Base-by-base conservation (phyloP, 2,888 invertebrate genomes). In the Melanchra persicariae region DNA sequence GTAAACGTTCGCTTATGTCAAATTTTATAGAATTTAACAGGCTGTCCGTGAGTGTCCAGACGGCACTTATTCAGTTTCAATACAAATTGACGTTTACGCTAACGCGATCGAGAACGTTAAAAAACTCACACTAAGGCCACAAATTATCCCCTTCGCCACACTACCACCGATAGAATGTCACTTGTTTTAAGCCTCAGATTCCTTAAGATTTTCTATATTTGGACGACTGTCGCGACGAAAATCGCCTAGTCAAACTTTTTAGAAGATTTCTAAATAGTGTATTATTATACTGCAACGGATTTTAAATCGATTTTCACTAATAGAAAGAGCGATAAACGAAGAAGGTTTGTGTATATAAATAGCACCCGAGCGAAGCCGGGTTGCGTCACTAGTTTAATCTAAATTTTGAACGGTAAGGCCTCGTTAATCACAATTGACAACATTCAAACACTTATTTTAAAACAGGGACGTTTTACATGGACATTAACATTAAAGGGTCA, bases 371-470 rank as follows among this genome's bases (percentile, higher is more conserved):
- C 8, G 8, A 45, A 45, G 1, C 45, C 19, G 45, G 45, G 45
- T 19, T 19, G 19, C 45, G 19, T 19, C 45, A 6, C 45, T 45
- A 45, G 17, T 19, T 59, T 71, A 76, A 24, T 54, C 63, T 67
- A 64, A 65, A 77, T 64, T 63, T 68, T 26, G 34, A 51, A 24
- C n/a, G 24, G 24, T 79, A 79, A 79, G 79, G 79, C 79, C 79
- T 45, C 79, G 24, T 37, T 1, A 80, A 81, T 79, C 79, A 79
- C 79, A 79, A 71, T 79, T 63, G 58, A 77, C 77, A 55, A 63
- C 78, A 77, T 60, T 24, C 37, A 77, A 77, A 74, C 76, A 76
- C 17, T 40, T 40, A 26, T 22, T 5, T 22, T 43, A 22, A 58
- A 51, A 43, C 12, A 55, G 45, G 15, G 9, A 51, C 24, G 2